Evolutionary conservation across 2,888 invertebrate genomes (phyloP).

Genomic region (Fragum whitleyi): DNA sequence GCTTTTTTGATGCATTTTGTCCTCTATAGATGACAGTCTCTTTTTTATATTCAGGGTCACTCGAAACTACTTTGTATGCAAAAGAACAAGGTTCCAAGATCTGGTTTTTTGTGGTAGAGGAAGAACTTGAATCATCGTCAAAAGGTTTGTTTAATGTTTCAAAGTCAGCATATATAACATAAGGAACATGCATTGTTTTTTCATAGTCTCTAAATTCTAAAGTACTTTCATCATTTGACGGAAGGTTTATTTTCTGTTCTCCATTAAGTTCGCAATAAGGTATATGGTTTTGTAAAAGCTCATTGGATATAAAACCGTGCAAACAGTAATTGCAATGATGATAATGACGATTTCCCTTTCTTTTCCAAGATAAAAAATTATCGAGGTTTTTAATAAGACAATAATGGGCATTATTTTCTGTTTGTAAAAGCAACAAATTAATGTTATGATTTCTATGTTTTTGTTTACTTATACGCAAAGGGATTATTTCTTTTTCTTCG

Average conservation of each 20-base stretch:
- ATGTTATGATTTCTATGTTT: background rate
- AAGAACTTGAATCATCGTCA: background rate
- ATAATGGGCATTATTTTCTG: conserved; percentile 43
- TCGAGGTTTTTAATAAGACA: conserved; percentile 40
- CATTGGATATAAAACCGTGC: conserved; percentile 39
- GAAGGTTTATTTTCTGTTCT: conserved; percentile 49
- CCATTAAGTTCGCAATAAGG: conserved; percentile 44
- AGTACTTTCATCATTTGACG: conserved; percentile 37
- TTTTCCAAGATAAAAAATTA: conserved; percentile 33
- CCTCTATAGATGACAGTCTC: conserved; percentile 52
- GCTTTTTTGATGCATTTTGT: conserved; percentile 48
- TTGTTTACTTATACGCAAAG: conserved; percentile 15
- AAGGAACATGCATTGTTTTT: conserved; percentile 47
- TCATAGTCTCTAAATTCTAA: conserved; percentile 52
- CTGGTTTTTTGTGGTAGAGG: conserved; percentile 30
- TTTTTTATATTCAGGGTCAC: conserved; percentile 34
- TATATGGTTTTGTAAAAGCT: conserved; percentile 37
- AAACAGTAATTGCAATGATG: conserved; percentile 44
- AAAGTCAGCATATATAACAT: conserved; percentile 59
- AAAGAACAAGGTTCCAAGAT: conserved; percentile 50
- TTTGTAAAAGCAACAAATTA: conserved; percentile 35
- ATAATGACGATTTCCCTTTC: background rate
- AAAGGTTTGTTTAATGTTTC: conserved; percentile 50
- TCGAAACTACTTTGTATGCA: conserved; percentile 49
- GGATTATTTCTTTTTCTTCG: conserved; percentile 15